phyloP scores from a whole-genome alignment of 23 tunicate genomes.

The Phallusia fumigata region DNA sequence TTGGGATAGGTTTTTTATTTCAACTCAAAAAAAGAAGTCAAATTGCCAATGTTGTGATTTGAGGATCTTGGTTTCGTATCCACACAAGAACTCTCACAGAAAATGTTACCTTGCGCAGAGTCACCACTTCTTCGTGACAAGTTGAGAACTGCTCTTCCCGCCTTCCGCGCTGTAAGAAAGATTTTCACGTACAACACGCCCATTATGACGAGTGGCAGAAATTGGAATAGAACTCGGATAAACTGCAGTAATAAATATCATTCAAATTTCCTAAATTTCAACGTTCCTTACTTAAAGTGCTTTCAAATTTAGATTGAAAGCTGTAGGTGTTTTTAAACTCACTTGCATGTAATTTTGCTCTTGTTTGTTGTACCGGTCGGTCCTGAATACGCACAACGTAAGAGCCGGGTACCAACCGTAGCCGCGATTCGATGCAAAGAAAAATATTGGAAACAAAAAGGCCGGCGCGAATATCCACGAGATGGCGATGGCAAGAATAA shows the following conservation, averaged over 20 bases:
- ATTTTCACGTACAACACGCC: constrained; percentile 48
- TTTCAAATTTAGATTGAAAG: too few species aligned
- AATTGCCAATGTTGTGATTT: too few species aligned
- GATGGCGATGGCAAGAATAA: constrained; percentile 16
- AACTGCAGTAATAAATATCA: too few species aligned
- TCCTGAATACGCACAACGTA: constrained; percentile 55
- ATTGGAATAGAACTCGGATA: constrained; percentile 59
- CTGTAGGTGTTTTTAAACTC: too few species aligned
- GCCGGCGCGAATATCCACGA: constrained; percentile 85
- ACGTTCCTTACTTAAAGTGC: too few species aligned
- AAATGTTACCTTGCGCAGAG: neutral
- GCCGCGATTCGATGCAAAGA: constrained; percentile 34
- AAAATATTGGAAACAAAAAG: constrained; percentile 53
- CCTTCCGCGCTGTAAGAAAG: constrained; percentile 45
- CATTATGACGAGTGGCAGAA: constrained; percentile 66
- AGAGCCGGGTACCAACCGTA: constrained; percentile 41
- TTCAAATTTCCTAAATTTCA: too few species aligned
- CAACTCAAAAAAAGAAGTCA: too few species aligned
- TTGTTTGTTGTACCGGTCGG: neutral
- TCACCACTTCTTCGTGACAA: constrained; percentile 17
- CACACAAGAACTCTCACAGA: too few species aligned
- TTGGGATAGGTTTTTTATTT: too few species aligned
- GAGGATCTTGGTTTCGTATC: too few species aligned
- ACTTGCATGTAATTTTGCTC: constrained; percentile 51
- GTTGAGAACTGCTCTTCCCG: constrained; percentile 34